Evolutionary conservation across 2,888 invertebrate species (phyloP).

Genomic region (Thysanoteuthis rhombus): DNA sequence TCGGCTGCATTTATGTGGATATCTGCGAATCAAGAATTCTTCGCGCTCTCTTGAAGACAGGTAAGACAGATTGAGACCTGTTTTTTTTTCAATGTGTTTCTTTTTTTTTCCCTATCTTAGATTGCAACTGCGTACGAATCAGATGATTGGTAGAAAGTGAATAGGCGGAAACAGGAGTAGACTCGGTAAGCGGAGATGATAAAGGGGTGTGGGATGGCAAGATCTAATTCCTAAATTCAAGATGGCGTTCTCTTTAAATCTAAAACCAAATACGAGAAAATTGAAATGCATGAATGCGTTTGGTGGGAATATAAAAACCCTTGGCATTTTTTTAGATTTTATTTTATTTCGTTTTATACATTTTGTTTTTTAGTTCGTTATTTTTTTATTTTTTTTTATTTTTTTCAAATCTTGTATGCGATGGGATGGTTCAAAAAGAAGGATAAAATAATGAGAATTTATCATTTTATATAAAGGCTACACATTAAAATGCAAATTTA

Average conservation of each 20-base stretch:
- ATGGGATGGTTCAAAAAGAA: too few species aligned
- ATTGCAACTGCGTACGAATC: neutral
- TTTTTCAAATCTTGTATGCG: too few species aligned
- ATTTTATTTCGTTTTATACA: too few species aligned
- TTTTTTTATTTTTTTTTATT: too few species aligned
- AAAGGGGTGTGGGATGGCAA: neutral
- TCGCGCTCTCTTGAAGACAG: neutral
- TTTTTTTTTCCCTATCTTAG: too few species aligned
- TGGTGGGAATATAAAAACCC: neutral
- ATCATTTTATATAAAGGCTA: neutral
- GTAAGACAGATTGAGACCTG: neutral
- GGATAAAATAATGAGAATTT: too few species aligned
- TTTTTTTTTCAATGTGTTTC: too few species aligned
- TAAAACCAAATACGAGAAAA: neutral
- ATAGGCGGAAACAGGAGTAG: neutral
- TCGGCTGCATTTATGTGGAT: too few species aligned
- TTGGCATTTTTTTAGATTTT: too few species aligned
- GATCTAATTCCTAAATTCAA: neutral
- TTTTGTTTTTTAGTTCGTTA: too few species aligned
- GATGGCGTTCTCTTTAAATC: neutral
- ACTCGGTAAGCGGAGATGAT: too few species aligned
- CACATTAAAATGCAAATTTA: neutral
- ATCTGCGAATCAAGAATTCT: neutral
- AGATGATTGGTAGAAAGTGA: neutral
- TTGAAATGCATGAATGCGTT: neutral